Percentiles rank a stretch among this genome's conserved stretches.
Conservation (phyloP, 2,113 vertebrate genomes). For the Lynx canadensis region DNA sequence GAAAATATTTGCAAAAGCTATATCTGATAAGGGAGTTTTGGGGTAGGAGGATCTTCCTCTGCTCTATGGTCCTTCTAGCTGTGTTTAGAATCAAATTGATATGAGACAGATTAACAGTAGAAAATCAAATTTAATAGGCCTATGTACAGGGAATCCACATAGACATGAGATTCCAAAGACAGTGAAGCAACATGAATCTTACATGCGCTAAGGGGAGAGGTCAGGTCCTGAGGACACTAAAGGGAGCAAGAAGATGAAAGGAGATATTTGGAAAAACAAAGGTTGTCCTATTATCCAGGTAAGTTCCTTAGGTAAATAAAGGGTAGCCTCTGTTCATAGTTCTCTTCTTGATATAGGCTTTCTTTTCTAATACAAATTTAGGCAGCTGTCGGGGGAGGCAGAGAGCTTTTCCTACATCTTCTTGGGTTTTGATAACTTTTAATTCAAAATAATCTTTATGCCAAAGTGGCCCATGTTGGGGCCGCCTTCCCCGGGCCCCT, state of each 20-base stretch:
- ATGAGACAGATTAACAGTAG: not conserved
- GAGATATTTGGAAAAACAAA: not conserved
- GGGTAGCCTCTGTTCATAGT: not conserved
- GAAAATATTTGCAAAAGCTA: not conserved
- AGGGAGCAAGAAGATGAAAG: not conserved
- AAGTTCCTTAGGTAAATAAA: not conserved
- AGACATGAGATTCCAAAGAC: not conserved
- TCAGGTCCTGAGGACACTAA: not conserved
- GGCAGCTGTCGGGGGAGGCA: not conserved
- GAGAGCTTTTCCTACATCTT: not conserved
- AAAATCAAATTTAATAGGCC: not conserved
- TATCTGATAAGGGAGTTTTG: not conserved
- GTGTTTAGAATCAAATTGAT: not conserved
- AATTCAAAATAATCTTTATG: not conserved
- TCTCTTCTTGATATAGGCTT: not conserved
- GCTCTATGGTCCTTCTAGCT: not conserved
- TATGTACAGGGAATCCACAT: not conserved
- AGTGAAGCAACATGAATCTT: not conserved
- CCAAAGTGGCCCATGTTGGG: not conserved
- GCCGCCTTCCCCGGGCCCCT: not conserved
- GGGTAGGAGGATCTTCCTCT: not conserved
- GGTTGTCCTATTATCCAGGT: not conserved
- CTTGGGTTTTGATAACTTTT: not conserved
- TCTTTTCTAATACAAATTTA: not conserved
- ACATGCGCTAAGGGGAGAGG: not conserved